These are phyloP conservation scores for Lithobates sylvaticus DNA, from an alignment of 2,797 vertebrate species.

Conservation along the genomic window DNA sequence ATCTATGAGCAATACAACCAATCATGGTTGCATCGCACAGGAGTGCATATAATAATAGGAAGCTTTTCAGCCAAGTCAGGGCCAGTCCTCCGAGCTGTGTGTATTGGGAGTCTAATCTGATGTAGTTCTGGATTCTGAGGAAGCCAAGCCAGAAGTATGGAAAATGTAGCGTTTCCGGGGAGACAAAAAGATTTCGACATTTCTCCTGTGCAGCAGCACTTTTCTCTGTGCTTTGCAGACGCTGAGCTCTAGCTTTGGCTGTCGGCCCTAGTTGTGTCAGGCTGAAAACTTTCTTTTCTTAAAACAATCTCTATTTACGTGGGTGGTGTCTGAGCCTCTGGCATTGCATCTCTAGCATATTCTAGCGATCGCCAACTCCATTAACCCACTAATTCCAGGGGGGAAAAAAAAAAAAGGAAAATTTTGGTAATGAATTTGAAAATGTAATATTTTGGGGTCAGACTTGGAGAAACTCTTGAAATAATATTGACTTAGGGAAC, in stretches of 20 bases:
- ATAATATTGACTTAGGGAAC: too few species aligned
- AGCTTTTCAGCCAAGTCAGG: too few species aligned
- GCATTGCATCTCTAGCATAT: constrained; percentile 22
- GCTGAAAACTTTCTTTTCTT: constrained; percentile 47
- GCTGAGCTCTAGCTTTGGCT: constrained; percentile 26
- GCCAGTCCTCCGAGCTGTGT: too few species aligned
- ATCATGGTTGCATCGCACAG: too few species aligned
- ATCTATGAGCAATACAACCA: too few species aligned
- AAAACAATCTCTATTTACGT: constrained; percentile 56
- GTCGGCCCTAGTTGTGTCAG: constrained; percentile 46
- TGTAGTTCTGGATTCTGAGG: too few species aligned
- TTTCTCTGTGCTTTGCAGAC: not conserved
- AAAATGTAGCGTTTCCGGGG: constrained; percentile 48
- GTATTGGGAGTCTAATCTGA: too few species aligned
- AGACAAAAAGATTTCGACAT: constrained; percentile 15
- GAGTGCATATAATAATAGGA: too few species aligned
- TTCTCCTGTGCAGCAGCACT: not conserved
- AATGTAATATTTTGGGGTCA: too few species aligned
- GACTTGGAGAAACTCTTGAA: too few species aligned
- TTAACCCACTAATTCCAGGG: constrained; percentile 43
- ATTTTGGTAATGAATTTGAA: too few species aligned
- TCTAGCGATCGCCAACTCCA: constrained; percentile 1
- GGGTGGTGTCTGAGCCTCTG: constrained; percentile 56
- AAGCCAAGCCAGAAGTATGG: not conserved
- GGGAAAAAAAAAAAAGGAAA: too few species aligned